Evolutionary conservation across 2,113 vertebrate genomes (phyloP).

Genomic region (Caranx ignobilis): DNA sequence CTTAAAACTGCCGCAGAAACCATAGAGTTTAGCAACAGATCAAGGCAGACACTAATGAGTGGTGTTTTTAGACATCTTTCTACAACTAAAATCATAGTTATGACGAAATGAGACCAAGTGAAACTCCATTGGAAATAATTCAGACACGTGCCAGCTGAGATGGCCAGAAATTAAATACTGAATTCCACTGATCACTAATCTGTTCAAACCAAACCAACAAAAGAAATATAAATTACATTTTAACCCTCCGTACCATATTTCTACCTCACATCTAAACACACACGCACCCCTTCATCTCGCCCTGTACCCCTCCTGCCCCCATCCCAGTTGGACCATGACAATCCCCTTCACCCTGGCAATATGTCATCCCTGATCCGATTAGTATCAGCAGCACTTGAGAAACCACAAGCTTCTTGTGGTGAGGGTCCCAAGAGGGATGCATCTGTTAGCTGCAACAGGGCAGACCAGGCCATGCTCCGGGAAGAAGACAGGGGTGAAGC

Average conservation of each 20-base stretch:
- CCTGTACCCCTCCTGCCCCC: conserved; percentile 47
- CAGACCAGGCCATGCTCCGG: conserved; percentile 8
- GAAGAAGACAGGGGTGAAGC: conserved; percentile 18
- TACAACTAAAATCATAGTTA: neutral
- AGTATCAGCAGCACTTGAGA: conserved; percentile 91
- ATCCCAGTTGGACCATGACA: conserved; percentile 84
- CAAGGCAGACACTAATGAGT: neutral
- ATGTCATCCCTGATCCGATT: conserved; percentile 93
- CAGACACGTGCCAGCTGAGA: neutral
- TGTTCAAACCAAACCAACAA: neutral
- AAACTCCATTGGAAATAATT: neutral
- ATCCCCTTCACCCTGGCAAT: conserved; percentile 88
- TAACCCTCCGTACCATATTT: conserved; percentile 5
- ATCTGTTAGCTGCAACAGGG: conserved; percentile 71
- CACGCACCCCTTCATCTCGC: conserved; percentile 19
- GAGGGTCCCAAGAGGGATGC: conserved; percentile 71
- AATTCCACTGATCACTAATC: neutral
- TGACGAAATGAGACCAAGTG: neutral
- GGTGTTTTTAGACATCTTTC: neutral
- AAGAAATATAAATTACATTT: neutral
- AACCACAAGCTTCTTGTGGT: conserved; percentile 76
- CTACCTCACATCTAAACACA: conserved; percentile 4
- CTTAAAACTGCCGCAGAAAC: neutral
- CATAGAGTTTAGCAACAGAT: neutral
- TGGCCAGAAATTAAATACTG: neutral